A percentile compares a stretch with the other conserved stretches of the same genome.
Evolutionary conservation across 2,113 vertebrate genomes (phyloP).

Genomic region (Limnothrissa miodon): DNA sequence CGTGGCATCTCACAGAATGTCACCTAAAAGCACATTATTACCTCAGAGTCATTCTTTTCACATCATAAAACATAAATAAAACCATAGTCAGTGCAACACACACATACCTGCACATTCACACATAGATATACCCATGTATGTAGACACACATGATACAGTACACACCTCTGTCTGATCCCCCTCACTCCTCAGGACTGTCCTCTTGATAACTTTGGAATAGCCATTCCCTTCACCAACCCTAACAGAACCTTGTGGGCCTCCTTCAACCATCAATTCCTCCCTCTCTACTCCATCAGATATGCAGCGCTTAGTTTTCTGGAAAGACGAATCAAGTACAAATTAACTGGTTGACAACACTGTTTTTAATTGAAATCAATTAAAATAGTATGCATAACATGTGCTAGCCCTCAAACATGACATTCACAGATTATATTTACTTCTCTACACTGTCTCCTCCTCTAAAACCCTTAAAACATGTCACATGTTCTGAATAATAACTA

Average conservation of each 20-base stretch:
- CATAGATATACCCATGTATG: constrained; percentile 17
- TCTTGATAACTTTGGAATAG: constrained; percentile 83
- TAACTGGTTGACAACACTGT: neutral
- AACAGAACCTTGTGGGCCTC: constrained; percentile 65
- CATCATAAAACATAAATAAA: too few species aligned
- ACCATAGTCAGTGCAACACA: too few species aligned
- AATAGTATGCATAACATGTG: neutral
- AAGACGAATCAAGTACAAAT: constrained; percentile 45
- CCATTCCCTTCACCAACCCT: constrained; percentile 68
- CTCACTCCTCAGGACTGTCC: constrained; percentile 82
- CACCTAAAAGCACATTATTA: constrained; percentile 65
- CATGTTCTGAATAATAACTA: constrained; percentile 3
- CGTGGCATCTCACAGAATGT: constrained; percentile 75
- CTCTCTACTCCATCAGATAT: constrained; percentile 78
- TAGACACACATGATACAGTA: neutral
- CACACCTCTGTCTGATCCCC: constrained; percentile 84
- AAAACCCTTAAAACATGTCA: too few species aligned
- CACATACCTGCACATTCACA: constrained; percentile 67
- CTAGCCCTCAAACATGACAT: neutral
- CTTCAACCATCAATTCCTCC: constrained; percentile 76
- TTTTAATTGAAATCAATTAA: neutral
- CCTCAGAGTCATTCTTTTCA: neutral
- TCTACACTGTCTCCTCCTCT: too few species aligned
- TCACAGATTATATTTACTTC: too few species aligned
- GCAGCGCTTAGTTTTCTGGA: constrained; percentile 82